These are phyloP conservation scores for Salpingus planirostris DNA, from an alignment of 2,888 invertebrate genomes.

Conservation along the genomic window DNA sequence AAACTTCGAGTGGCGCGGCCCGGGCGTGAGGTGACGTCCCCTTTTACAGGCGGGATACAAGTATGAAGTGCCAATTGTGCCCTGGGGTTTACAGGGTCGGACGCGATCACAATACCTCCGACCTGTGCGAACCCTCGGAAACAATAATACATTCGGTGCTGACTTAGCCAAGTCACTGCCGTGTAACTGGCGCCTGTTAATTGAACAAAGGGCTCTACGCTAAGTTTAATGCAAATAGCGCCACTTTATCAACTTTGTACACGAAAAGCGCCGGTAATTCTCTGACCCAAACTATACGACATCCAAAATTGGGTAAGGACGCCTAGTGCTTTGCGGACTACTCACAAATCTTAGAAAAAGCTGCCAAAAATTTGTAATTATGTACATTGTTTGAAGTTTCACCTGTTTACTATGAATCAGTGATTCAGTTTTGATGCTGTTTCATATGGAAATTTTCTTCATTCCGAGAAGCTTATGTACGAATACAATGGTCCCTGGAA, in stretches of 20 bases:
- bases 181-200: constrained; percentile 7
- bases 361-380: too few species aligned
- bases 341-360: too few species aligned
- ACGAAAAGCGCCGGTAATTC: constrained; percentile 1
- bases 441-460: too few species aligned
- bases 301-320: too few species aligned
- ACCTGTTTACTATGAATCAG: too few species aligned
- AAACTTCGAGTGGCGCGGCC: too few species aligned
- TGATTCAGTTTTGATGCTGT: too few species aligned
- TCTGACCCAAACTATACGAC: neutral
- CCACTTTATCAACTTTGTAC: constrained; percentile 4
- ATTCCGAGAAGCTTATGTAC: too few species aligned
- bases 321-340: too few species aligned
- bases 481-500: too few species aligned
- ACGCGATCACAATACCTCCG: constrained; percentile 14
- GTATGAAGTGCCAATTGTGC: constrained; percentile 16
- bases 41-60: neutral
- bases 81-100: constrained; percentile 12
- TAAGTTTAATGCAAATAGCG: constrained; percentile 8
- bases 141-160: constrained; percentile 10
- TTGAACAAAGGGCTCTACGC: constrained; percentile 10
- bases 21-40: neutral
- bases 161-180: constrained; percentile 7
- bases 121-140: too few species aligned
- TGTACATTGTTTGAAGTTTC: too few species aligned